Base-by-base conservation (phyloP, 2,888 invertebrate species). In the Tachystola acroxantha region DNA sequence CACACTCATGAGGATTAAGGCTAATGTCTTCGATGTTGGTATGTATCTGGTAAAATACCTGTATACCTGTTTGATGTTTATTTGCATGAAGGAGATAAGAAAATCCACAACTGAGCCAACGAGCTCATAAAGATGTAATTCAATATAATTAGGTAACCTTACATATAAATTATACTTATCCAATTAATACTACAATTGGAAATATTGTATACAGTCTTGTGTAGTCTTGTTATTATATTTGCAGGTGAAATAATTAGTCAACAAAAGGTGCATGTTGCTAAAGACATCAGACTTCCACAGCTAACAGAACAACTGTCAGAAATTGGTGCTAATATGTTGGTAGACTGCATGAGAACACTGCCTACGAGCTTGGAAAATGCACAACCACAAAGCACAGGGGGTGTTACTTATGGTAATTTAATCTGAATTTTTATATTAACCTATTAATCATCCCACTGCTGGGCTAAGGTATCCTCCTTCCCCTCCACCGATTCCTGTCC, bases 1-100 rank as follows among this genome's bases (percentile, higher is more conserved):
- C 7, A 92, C 96, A 10, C 91, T 98, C 29, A 97, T 97, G 94
- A 92, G 90, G 78, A 94, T 98, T 45, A 90, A 90, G 66, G 92
- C 96, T 20, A 88, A 93, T 57, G 89, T 90, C 69, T 96, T 96
- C 86, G 96, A 96, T 88, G 81, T 93, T 50, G 96, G 96, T 53
- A 87, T 63, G 81, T 60, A 10, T 26, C 7, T n/a, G n/a, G 1
- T 6, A 10, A 2, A 10, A 10, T 26, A 10, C 10, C 7, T 20
- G 20, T 6, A 20, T 6, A 7, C 4, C 20, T 20, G 4, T 7
- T 7, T 6, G 20, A 4, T 20, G 7, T 7, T 6, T 20, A 6
- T 20, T 20, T 20, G 4, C 4, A 24, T 9, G 9, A 9, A 3
- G 9, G 9, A 24, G 3, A 7, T n/a, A 24, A 9, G 24, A 24